Conservation (phyloP, 1,140 invertebrate species). For the Batillaria attramentaria region DNA sequence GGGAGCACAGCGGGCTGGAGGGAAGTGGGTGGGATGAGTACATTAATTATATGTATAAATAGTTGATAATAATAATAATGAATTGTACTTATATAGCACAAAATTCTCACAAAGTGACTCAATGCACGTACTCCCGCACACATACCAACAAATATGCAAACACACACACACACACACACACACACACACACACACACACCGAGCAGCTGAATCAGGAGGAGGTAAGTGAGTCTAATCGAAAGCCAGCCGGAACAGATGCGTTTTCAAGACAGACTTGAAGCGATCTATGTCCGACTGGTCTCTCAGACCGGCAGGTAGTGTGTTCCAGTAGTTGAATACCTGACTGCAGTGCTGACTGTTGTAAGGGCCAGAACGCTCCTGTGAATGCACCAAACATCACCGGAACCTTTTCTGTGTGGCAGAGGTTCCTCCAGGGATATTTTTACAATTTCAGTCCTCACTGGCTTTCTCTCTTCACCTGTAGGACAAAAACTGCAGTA, state of each 20-base stretch:
- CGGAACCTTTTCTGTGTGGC: neutral
- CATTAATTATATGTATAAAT: neutral
- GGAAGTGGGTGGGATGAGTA: neutral
- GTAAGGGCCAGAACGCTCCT: constrained; percentile 16
- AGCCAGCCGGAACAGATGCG: too few relatives aligned
- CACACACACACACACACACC: neutral
- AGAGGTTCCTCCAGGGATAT: constrained; percentile 3
- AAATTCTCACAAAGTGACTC: too few relatives aligned
- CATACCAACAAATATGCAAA: too few relatives aligned
- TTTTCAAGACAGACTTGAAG: too few relatives aligned
- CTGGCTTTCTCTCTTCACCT: neutral
- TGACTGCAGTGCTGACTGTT: constrained; percentile 2
- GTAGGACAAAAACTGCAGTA: neutral
- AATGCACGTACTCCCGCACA: too few relatives aligned
- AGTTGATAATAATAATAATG: too few relatives aligned
- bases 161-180: neutral
- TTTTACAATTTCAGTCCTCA: neutral
- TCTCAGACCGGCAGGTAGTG: too few relatives aligned
- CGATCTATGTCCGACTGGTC: too few relatives aligned
- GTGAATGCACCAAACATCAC: constrained; percentile 34
- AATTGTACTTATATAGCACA: too few relatives aligned
- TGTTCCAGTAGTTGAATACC: neutral
- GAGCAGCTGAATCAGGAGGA: too few relatives aligned
- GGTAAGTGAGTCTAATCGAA: too few relatives aligned
- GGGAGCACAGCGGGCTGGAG: neutral